Percentiles rank a stretch among this genome's conserved stretches.
Evolutionary conservation across 2,797 vertebrate genomes (phyloP).

Genomic region (Pipistrellus nathusii): DNA sequence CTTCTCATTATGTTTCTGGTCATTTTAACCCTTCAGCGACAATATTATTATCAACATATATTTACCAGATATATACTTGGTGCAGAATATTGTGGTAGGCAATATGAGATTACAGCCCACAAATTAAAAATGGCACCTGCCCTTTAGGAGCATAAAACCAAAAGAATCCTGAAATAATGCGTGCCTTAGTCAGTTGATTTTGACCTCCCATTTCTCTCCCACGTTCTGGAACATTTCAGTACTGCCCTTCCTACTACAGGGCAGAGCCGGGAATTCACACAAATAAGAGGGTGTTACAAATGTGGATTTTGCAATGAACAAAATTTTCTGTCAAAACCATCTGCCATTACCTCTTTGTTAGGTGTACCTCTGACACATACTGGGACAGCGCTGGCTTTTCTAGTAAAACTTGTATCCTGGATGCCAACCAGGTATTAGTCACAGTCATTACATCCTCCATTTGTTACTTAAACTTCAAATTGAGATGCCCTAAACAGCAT

Average conservation of each 20-base stretch:
- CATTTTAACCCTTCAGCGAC: not conserved
- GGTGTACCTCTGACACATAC: not conserved
- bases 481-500: not conserved
- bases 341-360: conserved; percentile 9
- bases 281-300: conserved; percentile 44
- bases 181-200: conserved; percentile 7
- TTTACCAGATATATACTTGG: not conserved
- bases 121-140: conserved; percentile 20
- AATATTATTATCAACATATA: not conserved
- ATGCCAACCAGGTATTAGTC: not conserved
- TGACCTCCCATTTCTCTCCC: not conserved
- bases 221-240: not conserved
- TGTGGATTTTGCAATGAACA: conserved; percentile 58
- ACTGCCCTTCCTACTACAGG: not conserved
- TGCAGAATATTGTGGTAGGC: not conserved
- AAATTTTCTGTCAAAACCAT: conserved; percentile 31
- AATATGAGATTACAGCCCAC: not conserved
- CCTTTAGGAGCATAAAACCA: not conserved
- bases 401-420: conserved; percentile 38
- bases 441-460: not conserved
- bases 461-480: conserved; percentile 31
- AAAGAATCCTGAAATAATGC: conserved; percentile 49
- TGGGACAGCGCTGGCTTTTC: conserved; percentile 32
- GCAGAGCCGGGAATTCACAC: conserved; percentile 49
- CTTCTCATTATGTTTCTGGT: conserved; percentile 3